Evolutionary conservation across 2,888 invertebrate species (phyloP).

Genomic region (Acrocyrtus sp.): DNA sequence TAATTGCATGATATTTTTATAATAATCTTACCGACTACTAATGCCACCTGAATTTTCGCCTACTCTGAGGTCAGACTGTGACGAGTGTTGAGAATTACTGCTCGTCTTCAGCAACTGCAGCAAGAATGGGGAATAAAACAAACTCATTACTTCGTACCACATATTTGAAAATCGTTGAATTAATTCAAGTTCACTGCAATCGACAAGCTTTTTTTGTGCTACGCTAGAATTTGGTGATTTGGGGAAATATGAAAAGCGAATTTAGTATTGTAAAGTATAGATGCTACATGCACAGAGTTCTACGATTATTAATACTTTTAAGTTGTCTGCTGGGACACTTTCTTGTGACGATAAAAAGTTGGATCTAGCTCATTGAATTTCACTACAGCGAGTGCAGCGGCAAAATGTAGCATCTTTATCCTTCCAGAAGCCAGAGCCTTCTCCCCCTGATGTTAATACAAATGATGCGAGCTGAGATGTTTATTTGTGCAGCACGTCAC

Average conservation of each 20-base stretch:
- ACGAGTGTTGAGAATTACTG: too few species aligned
- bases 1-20: neutral
- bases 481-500: too few species aligned
- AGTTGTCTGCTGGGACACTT: too few species aligned
- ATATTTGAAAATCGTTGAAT: neutral
- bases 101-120: too few species aligned
- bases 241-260: neutral
- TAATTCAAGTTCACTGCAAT: neutral
- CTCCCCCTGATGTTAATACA: too few species aligned
- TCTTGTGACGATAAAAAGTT: too few species aligned
- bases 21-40: neutral
- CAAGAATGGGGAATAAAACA: neutral
- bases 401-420: too few species aligned
- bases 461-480: too few species aligned
- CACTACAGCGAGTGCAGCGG: too few species aligned
- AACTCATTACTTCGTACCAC: constrained; percentile 3
- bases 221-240: neutral
- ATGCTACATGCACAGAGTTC: neutral
- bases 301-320: neutral
- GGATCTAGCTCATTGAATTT: too few species aligned
- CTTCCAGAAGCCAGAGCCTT: too few species aligned
- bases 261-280: neutral
- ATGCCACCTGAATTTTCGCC: neutral
- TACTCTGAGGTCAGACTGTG: neutral
- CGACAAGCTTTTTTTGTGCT: neutral